A percentile compares a stretch with the other conserved stretches of the same genome.
Evolutionary conservation across 2,113 vertebrate genomes (phyloP).

Genomic region (Tricholaema leucomelas): DNA sequence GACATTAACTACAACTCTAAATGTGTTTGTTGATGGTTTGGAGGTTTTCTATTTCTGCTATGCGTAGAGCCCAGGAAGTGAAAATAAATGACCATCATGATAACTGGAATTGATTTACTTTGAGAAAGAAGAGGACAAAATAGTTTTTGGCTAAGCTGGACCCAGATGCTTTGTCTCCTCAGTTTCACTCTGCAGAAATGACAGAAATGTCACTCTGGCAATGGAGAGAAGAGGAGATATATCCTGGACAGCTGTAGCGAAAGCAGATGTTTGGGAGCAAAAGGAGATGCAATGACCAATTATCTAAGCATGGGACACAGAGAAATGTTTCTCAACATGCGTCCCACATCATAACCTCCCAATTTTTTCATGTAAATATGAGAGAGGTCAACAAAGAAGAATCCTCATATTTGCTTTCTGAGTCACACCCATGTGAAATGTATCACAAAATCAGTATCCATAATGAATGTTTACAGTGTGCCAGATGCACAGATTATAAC

Average conservation of each 20-base stretch:
- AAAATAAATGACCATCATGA: not conserved
- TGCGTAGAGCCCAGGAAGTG: not conserved
- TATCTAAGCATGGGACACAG: not conserved
- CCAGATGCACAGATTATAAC: conserved; percentile 38
- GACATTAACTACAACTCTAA: not conserved
- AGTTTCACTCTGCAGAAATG: not conserved
- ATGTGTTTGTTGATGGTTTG: not conserved
- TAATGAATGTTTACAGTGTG: conserved; percentile 28
- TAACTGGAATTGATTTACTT: not conserved
- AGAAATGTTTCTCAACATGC: conserved; percentile 9
- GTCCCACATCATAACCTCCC: conserved; percentile 10
- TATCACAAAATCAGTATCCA: conserved; percentile 25
- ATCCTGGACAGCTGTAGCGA: not conserved
- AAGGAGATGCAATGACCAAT: conserved; percentile 9
- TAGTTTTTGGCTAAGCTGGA: not conserved
- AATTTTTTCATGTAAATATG: conserved; percentile 38
- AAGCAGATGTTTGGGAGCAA: conserved; percentile 42
- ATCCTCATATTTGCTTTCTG: conserved; percentile 14
- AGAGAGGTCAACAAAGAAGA: conserved; percentile 38
- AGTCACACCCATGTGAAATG: conserved; percentile 37
- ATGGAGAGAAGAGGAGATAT: not conserved
- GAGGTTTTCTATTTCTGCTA: not conserved
- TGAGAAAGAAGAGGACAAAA: not conserved
- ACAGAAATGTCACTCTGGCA: not conserved
- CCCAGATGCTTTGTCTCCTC: not conserved